Evolutionary conservation across 1,140 invertebrate genomes (phyloP), one percentile per base, ranked within the genome.

Genomic region (Bombus fervidus): DNA sequence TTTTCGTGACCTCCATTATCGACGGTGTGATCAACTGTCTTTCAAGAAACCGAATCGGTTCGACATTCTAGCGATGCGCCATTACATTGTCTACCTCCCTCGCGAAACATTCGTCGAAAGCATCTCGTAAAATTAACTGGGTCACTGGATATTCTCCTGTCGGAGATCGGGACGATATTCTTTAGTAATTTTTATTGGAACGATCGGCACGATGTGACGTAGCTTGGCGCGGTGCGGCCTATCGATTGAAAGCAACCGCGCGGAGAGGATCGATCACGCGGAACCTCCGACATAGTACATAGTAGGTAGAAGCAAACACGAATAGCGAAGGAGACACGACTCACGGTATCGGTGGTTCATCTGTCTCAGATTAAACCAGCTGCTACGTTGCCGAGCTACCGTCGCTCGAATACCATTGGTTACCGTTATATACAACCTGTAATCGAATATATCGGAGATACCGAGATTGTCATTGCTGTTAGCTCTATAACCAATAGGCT

Each of bases 281-380:
- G 39, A n/a, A 47, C 25, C 25, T 73, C n/a, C 13, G 31, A 31
- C 41, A 74, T 47, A 18, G 25, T n/a, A 62, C 28, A 31, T 18
- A 66, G n/a, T 31, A 31, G n/a, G n/a, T 6, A 22, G 5, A 53
- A 53, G 47, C 43, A 75, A 53, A 53, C 41, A 22, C 18, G 47
- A 53, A 53, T 53, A 53, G 18, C 47, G 47, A 53, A 53, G 47
- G 47, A 53, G 47, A 53, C 47, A 53, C 47, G 18, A 53, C 47
- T 53, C 47, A 53, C 47, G 18, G 47, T 53, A 53, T 53, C 47
- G 47, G 47, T 53, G 47, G 31, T 28, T 68, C 73, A 53, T 47
- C 47, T 6, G 31, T 53, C 73, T 75, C 22, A 18, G 47, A 75
- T 75, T 75, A 75, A 75, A 75, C 47, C 31, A 37, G 47, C 47